phyloP scores from a whole-genome alignment of 2,888 invertebrate genomes.

The Drosophila paramelanica region DNA sequence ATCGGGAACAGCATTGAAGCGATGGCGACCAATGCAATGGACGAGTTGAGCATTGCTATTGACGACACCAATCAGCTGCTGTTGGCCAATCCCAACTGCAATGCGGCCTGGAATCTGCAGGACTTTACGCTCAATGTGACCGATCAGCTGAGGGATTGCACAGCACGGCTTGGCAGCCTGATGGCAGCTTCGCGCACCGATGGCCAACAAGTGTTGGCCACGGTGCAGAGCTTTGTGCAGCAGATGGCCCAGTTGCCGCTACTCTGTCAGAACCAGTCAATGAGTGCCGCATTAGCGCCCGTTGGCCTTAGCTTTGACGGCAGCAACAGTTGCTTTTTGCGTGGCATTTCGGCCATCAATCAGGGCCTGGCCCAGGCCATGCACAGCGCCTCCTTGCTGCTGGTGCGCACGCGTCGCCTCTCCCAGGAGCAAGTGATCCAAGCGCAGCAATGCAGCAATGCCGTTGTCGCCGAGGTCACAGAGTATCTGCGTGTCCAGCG shows the following conservation, averaged over 20 bases:
- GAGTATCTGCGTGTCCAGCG: slow-evolving; percentile 47
- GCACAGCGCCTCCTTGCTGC: slow-evolving; percentile 59
- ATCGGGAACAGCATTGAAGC: slow-evolving; percentile 62
- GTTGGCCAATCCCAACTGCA: slow-evolving; percentile 61
- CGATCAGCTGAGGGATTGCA: slow-evolving; percentile 57
- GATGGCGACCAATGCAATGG: slow-evolving; percentile 53
- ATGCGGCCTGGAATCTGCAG: slow-evolving; percentile 59
- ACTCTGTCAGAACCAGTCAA: slow-evolving; percentile 42
- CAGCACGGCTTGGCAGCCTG: slow-evolving; percentile 37
- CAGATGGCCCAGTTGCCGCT: slow-evolving; percentile 64
- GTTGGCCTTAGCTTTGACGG: slow-evolving; percentile 39
- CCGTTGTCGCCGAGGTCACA: slow-evolving; percentile 49
- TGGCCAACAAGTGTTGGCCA: slow-evolving; percentile 41
- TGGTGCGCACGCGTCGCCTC: slow-evolving; percentile 62
- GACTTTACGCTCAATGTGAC: slow-evolving; percentile 64
- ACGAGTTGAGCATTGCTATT: slow-evolving; percentile 57
- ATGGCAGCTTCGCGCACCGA: slow-evolving; percentile 41
- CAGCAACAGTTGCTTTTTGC: slow-evolving; percentile 63
- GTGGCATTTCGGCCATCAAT: slow-evolving; percentile 67
- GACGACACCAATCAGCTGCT: slow-evolving; percentile 59
- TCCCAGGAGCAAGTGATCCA: slow-evolving; percentile 45
- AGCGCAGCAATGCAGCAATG: slow-evolving; percentile 56
- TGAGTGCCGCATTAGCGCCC: slow-evolving; percentile 24
- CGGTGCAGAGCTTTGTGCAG: slow-evolving; percentile 54
- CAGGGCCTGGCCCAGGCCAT: slow-evolving; percentile 61